These are phyloP conservation scores for Amniataba percoides DNA, from an alignment of 2,797 vertebrate species.

Conservation along the genomic window DNA sequence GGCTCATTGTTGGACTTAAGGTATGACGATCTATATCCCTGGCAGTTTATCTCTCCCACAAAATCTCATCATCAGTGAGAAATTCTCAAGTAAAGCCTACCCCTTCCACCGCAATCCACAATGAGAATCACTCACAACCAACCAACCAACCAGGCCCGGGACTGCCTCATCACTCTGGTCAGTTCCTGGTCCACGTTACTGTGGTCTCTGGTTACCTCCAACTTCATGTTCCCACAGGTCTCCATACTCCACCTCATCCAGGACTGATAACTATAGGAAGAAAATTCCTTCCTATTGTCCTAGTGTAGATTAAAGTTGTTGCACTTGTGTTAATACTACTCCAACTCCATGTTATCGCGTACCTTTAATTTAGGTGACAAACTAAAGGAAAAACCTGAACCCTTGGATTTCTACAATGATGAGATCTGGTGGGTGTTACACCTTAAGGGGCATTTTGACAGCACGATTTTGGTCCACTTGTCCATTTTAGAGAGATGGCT, in stretches of 20 bases:
- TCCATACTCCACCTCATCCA: too few species aligned
- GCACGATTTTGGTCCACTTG: too few species aligned
- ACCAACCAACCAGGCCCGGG: neutral
- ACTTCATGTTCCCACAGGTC: neutral
- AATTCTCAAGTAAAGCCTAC: neutral
- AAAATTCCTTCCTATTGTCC: too few species aligned
- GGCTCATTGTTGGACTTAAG: neutral
- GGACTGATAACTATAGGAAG: too few species aligned
- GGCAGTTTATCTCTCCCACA: neutral
- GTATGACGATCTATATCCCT: neutral
- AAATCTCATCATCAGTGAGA: neutral
- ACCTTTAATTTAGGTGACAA: too few species aligned
- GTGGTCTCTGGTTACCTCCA: neutral
- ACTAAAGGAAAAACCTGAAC: too few species aligned
- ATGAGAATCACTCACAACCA: neutral
- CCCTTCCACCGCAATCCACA: neutral
- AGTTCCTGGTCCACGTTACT: neutral
- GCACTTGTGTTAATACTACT: neutral
- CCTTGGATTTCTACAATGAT: too few species aligned
- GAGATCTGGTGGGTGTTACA: too few species aligned
- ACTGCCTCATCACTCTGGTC: neutral
- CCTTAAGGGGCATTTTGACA: too few species aligned
- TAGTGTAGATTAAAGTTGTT: neutral
- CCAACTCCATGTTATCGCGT: too few species aligned
- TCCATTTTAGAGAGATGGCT: too few species aligned